Evolutionary conservation across 92 coral and sea anemone genomes (phyloP).

Genomic region (Scolanthus callimorphus): DNA sequence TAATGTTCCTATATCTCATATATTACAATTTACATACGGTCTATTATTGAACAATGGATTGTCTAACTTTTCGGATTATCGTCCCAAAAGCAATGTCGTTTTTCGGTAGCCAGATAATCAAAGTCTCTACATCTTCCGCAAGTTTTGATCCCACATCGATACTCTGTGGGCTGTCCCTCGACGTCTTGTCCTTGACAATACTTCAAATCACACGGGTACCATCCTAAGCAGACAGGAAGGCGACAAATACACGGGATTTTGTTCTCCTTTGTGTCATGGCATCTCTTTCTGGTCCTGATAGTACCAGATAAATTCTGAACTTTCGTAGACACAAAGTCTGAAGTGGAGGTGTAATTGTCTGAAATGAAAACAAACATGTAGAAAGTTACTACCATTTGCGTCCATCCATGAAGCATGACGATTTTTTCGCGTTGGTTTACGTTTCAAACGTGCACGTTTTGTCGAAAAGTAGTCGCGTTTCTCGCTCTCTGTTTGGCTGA

Average conservation of each 20-base stretch:
- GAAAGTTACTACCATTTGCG: no score
- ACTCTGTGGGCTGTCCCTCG: constrained; percentile 45
- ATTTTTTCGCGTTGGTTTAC: no score
- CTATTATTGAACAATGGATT: no score
- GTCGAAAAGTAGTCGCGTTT: no score
- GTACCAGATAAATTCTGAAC: constrained; percentile 51
- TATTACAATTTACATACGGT: no score
- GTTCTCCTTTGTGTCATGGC: constrained; percentile 55
- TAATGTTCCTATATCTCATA: no score
- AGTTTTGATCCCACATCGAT: constrained; percentile 95
- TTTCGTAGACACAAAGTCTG: constrained; percentile 19
- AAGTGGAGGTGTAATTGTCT: constrained; percentile 52
- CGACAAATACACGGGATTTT: constrained; percentile 69
- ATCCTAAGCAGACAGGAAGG: constrained; percentile 71
- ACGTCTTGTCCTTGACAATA: constrained; percentile 76
- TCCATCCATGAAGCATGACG: no score
- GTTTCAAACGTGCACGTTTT: no score
- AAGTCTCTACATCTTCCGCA: constrained; percentile 92
- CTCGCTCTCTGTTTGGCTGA: no score
- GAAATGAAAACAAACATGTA: background rate
- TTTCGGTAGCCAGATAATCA: constrained; percentile 70
- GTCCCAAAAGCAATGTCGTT: constrained; percentile 90
- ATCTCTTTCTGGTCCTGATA: constrained; percentile 49
- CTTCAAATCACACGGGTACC: constrained; percentile 95
- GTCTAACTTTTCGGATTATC: constrained; percentile 9